These are phyloP conservation scores for Rhadina sibilatrix DNA, from an alignment of 2,113 vertebrate genomes.

Conservation along the genomic window DNA sequence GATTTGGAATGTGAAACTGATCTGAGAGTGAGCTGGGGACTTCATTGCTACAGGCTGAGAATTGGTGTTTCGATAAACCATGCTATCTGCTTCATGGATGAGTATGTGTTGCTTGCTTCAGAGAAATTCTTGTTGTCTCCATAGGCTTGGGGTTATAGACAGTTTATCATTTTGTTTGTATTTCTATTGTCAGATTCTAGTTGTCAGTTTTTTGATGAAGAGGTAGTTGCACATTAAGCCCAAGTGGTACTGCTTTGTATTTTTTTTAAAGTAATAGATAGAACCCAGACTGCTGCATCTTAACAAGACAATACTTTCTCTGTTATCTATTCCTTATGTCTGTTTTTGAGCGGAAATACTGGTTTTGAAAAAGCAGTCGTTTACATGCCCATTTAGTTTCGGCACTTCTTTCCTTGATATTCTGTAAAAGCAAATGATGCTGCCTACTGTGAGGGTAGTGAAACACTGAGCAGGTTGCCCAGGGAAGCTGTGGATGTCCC, in stretches of 20 bases:
- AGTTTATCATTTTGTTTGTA: background rate
- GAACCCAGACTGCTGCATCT: background rate
- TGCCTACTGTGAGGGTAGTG: background rate
- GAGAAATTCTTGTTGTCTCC: background rate
- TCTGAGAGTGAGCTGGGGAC: background rate
- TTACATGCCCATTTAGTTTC: background rate
- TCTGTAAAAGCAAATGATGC: background rate
- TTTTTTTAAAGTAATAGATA: background rate
- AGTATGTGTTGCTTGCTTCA: background rate
- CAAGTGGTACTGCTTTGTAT: background rate
- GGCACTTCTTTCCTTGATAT: background rate
- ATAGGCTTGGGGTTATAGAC: background rate
- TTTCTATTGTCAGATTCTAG: background rate
- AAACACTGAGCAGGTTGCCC: background rate
- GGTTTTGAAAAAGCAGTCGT: background rate
- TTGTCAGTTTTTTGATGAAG: background rate
- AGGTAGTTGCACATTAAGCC: background rate
- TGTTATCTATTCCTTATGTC: background rate
- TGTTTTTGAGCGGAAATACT: background rate
- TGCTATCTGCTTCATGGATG: background rate
- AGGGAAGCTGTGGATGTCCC: background rate
- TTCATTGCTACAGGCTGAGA: background rate
- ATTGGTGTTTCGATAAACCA: background rate
- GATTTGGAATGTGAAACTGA: background rate
- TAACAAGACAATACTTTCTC: background rate